Evolutionary conservation across 2,797 vertebrate genomes (phyloP), one percentile per base, ranked within the genome.

Genomic region (Danio tinwini): DNA sequence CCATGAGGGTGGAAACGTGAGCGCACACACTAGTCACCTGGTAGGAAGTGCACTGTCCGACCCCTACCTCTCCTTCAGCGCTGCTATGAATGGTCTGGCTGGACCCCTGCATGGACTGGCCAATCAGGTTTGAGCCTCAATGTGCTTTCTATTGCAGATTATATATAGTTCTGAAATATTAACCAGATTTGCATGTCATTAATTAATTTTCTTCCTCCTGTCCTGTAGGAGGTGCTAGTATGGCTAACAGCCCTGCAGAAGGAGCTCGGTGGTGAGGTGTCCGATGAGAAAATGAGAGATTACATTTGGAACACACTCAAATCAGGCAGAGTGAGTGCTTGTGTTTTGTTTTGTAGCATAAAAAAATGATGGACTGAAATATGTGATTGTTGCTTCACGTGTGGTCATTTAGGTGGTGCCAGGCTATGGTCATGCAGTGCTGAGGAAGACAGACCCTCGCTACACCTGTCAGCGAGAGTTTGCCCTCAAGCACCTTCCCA

Each of bases 251-350:
- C 95, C 13, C 92, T 99, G 88, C 97, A 99, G 93, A 97, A 98
- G 88, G 97, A 98, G 92, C 84, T 99, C 84, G 97, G 98, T 5
- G 94, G 95, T 80, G 97, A 98, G 1, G 98, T 98, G 76, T 96
- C 96, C 0, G 97, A 98, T 14, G 96, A 98, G 83, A 95, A 90
- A 81, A 94, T 99, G 92, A 94, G 94, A 83, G 97, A 98, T 83
- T 98, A 96, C 92, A 99, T 99, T 92, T 99, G 97, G 97, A 99
- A 98, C 92, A 99, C 98, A 5, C 95, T 99, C 50, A 99, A 99
- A 87, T 97, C 96, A 29, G 98, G 97, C 90, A 92, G 97, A 94
- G 98, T 99, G 89, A 95, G 92, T n/a, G 4, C 21, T 0, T 59
- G 73, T 52, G 50, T 7, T 29, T 44, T 42, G 7, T 44, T 63